Conservation (phyloP, 2,113 vertebrate species). For the Columbina picui region DNA sequence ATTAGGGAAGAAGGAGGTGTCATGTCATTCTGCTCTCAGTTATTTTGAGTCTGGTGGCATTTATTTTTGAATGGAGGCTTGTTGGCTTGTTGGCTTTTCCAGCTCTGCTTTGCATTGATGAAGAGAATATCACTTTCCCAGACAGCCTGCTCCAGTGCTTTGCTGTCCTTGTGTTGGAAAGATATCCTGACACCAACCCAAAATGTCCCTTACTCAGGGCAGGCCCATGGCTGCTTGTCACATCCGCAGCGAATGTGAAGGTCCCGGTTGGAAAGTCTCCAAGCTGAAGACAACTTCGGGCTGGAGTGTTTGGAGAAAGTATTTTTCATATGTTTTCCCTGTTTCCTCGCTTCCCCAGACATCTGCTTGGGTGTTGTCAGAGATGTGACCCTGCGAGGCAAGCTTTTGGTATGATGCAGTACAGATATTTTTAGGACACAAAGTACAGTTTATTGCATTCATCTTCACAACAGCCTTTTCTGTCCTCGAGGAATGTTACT, state of each 20-base stretch:
- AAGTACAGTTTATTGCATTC: not conserved
- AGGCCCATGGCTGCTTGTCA: accelerated
- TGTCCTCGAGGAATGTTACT: not conserved
- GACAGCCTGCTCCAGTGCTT: not conserved
- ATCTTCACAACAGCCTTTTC: not conserved
- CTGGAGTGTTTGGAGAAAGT: not conserved
- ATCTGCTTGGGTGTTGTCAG: not conserved
- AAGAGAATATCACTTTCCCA: not conserved
- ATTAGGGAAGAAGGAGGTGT: not conserved
- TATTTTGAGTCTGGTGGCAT: not conserved
- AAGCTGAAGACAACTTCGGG: not conserved
- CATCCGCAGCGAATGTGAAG: accelerated
- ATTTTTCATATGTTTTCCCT: not conserved
- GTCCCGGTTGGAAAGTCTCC: accelerated
- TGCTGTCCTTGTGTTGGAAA: not conserved
- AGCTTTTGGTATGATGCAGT: not conserved
- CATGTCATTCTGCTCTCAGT: not conserved
- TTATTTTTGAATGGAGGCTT: not conserved
- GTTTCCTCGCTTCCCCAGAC: not conserved
- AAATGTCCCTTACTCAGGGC: not conserved
- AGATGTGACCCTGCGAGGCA: not conserved
- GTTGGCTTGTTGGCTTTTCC: not conserved
- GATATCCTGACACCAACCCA: not conserved
- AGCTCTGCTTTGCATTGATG: not conserved
- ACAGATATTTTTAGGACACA: not conserved